Evolutionary conservation across 2,113 vertebrate genomes (phyloP).

Genomic region (human (Homo sapiens)): DNA sequence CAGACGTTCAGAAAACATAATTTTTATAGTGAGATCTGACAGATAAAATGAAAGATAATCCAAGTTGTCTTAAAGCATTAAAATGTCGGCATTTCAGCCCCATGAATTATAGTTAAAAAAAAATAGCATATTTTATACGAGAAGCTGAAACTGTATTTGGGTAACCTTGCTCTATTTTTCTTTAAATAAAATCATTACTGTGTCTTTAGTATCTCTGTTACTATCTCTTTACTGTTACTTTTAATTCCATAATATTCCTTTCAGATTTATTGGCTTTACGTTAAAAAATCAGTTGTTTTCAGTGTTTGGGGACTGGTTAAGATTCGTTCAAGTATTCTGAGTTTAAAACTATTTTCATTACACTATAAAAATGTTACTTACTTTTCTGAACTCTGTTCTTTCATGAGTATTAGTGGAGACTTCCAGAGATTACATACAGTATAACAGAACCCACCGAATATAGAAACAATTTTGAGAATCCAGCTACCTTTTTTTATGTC

Average conservation of each 20-base stretch:
- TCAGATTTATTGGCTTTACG: neutral
- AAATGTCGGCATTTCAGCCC: neutral
- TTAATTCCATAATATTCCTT: conserved; percentile 4
- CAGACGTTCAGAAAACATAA: neutral
- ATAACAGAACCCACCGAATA: neutral
- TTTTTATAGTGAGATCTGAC: neutral
- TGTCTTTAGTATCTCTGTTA: neutral
- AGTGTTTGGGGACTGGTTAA: neutral
- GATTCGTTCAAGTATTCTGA: neutral
- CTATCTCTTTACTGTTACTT: conserved; percentile 2
- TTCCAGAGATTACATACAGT: neutral
- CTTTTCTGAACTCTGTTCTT: neutral
- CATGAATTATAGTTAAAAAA: no score
- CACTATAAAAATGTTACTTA: neutral
- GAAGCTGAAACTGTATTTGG: conserved; percentile 11
- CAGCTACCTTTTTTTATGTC: neutral
- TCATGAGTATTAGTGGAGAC: neutral
- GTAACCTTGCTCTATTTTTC: neutral
- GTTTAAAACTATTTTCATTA: conserved; percentile 21
- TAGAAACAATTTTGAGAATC: conserved; percentile 1
- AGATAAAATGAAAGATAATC: neutral
- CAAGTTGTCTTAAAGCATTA: neutral
- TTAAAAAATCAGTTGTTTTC: conserved; percentile 12
- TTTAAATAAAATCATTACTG: neutral
- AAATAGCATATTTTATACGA: neutral